Base-by-base conservation (phyloP, 2,113 vertebrate species). In the Rhinoptilus africanus region DNA sequence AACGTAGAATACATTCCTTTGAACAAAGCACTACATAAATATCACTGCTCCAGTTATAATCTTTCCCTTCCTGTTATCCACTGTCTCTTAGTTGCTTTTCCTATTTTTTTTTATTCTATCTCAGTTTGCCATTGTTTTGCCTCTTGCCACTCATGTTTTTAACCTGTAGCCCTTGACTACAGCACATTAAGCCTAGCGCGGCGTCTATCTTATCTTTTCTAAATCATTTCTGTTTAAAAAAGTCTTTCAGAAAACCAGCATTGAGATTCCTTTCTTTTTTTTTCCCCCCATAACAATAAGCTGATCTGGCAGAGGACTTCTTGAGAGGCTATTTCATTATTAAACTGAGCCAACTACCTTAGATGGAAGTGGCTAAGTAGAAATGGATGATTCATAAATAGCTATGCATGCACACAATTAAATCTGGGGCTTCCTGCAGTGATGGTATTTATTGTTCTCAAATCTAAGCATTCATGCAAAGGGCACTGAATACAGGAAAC, bases 351-450 rank as follows among this genome's bases (percentile, higher is more conserved):
- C 51, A 92, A 53, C 53, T 92, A 91, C 83, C 84, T 91, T 95
- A 94, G 77, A 93, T 87, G 89, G 86, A 95, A 97, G 53, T 19
- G n/a, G 35, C 45, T 37, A 76, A 96, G 59, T 76, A 73, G 48
- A 92, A 96, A 73, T 30, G 54, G 57, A 76, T 89, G 74, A 88
- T 96, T 92, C 48, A 67, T 73, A 95, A 95, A 92, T 39, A 92
- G 73, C 53, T 91, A 48, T 82, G 76, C n/a, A 69, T 2, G 43
- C 50, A 85, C 54, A 85, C 66, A 91, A 79, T 92, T 85, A 79
- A 62, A 73, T 73, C 45, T 47, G 28, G 41, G 86, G 57, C 74
- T 89, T 92, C 91, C 83, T 72, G 62, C 2, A 0, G 91, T 34
- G 87, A 89, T 69, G 45, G 62, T 43, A 91, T 79, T 96, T 90